These are phyloP conservation scores for Cossypha niveicapilla DNA, from an alignment of 2,797 vertebrate genomes.

Conservation along the genomic window DNA sequence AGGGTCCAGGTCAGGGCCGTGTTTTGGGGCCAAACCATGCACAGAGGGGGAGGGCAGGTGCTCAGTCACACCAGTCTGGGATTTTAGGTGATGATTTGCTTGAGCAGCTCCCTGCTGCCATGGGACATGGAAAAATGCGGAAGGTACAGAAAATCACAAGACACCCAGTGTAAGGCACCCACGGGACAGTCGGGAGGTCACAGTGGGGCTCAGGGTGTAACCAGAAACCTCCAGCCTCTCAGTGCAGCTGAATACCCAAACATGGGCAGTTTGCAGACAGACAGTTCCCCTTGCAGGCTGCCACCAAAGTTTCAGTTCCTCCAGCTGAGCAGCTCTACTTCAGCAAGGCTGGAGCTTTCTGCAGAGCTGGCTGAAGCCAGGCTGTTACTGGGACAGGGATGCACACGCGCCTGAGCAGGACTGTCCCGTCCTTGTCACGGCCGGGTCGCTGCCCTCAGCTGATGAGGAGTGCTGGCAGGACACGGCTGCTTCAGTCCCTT, in stretches of 20 bases:
- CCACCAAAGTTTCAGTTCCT: neutral
- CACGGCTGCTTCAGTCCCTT: neutral
- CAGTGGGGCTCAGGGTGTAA: neutral
- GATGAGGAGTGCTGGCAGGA: neutral
- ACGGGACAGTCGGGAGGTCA: neutral
- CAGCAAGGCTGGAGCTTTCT: neutral
- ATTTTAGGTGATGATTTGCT: neutral
- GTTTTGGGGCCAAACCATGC: neutral
- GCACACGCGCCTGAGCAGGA: accelerated
- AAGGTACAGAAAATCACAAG: neutral
- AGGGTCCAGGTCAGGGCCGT: neutral
- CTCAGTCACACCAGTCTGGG: neutral
- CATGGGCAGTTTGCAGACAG: neutral
- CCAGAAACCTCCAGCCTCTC: neutral
- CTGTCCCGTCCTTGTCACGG: neutral
- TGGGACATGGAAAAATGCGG: accelerated
- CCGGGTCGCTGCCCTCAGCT: neutral
- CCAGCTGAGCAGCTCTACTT: neutral
- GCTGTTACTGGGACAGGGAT: neutral
- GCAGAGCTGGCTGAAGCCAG: neutral
- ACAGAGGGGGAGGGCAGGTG: accelerated
- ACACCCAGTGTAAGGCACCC: neutral
- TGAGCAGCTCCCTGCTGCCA: neutral
- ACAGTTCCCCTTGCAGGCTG: neutral
- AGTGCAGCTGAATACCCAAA: neutral